Conservation (phyloP, 2,888 invertebrate species). For the Clepsis dumicolana region DNA sequence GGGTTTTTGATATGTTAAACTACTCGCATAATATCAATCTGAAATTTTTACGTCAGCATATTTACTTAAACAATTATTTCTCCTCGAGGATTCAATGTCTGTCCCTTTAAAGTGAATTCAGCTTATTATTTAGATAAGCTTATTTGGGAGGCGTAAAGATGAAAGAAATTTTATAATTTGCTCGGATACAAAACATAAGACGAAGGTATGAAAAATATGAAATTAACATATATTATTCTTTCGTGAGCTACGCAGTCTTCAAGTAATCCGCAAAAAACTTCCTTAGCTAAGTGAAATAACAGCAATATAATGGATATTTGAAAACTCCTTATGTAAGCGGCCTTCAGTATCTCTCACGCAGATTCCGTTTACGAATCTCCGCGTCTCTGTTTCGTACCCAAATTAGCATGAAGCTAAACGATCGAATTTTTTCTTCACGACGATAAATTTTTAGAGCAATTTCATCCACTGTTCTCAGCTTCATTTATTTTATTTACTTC, state of each 20-base stretch:
- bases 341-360: neutral
- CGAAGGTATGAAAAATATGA: no score
- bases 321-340: constrained; percentile 10
- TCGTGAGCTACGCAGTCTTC: neutral
- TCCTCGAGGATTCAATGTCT: no score
- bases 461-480: constrained; percentile 59
- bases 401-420: constrained; percentile 25
- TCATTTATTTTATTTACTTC: constrained; percentile 64
- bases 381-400: neutral
- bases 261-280: neutral
- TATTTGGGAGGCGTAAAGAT: no score
- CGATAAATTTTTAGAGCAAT: constrained; percentile 66
- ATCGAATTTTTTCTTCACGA: constrained; percentile 47
- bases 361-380: constrained; percentile 7
- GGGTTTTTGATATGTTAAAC: neutral
- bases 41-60: no score
- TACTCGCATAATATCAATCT: neutral
- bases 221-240: no score
- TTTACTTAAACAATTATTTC: no score
- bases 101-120: no score
- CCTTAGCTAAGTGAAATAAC: neutral
- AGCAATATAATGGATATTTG: neutral
- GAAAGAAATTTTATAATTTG: no score
- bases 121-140: no score
- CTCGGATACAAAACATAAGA: no score